Evolutionary conservation across 2,113 vertebrate species (phyloP).

Genomic region (Hemiprocne comata): DNA sequence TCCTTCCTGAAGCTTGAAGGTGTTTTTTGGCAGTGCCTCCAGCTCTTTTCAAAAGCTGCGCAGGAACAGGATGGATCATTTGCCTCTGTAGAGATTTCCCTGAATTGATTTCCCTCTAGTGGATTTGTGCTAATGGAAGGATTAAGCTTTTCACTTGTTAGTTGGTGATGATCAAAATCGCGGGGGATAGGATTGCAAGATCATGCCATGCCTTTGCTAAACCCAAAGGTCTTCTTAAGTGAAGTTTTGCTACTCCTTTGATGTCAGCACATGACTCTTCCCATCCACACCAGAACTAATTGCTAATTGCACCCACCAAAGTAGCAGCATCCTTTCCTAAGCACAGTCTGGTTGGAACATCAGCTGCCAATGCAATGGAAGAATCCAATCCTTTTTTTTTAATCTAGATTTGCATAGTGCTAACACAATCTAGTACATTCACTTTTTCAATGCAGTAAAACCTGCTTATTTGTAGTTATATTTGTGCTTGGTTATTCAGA

Average conservation of each 20-base stretch:
- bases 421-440: not conserved
- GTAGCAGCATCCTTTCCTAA: not conserved
- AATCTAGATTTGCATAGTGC: not conserved
- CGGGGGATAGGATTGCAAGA: not conserved
- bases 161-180: not conserved
- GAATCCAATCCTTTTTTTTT: not conserved
- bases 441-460: not conserved
- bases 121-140: not conserved
- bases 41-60: not conserved
- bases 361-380: not conserved
- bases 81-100: not conserved
- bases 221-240: not conserved
- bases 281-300: not conserved
- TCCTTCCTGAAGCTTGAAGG: not conserved
- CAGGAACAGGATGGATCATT: not conserved
- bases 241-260: conserved; percentile 22
- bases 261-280: not conserved
- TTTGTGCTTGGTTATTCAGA: not conserved
- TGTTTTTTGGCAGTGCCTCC: not conserved
- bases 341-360: not conserved
- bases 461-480: not conserved
- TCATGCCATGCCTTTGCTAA: not conserved
- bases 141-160: conserved; percentile 10
- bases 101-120: not conserved
- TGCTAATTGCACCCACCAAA: not conserved